Base-by-base conservation (phyloP, 2,113 vertebrate species). In the Grammomys surdaster region DNA sequence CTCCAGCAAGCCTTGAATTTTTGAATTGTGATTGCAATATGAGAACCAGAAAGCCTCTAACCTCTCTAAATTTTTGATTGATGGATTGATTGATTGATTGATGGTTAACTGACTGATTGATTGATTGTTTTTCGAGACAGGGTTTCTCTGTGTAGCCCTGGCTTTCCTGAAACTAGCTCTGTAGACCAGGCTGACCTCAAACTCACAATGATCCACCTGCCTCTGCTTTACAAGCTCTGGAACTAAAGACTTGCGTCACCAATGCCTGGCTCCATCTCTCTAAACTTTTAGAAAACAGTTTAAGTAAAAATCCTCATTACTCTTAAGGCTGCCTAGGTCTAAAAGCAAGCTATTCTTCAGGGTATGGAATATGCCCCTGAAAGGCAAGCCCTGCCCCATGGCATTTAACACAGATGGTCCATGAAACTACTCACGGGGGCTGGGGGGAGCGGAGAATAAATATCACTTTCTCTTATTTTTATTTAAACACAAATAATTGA, bases 401-500 rank as follows among this genome's bases (percentile, higher is more conserved):
- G 31, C 13, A 36, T 69, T 69, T 69, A 36, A 16, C 36, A 16
- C 31, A 69, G 65, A 4, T 69, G 67, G 67, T 33, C 67, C 67
- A 36, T 65, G 63, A 65, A 65, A 65, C 26, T 28, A 65, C 63
- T 26, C 26, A 65, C 22, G 12, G 72, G 48, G 40, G 75, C 6
- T 6, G 6, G 46, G 46, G 46, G 46, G 46, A 48, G 40, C 40
- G 40, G 40, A 40, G 28, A 9, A 73, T 10, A 48, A 1, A 5
- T 31, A 16, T 40, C 12, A 87, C 84, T 86, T 92, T 73, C 51
- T 78, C 93, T 91, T 51, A 63, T 80, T 92, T 96, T 95, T 77
- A 93, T 40, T 86, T 69, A 86, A 92, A 93, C 20, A 94, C 12
- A 80, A 70, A 80, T 31, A 82, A 33, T 70, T 76, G 78, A 40